Evolutionary conservation across 2,888 invertebrate species (phyloP).

Genomic region (Lasioglossum oenotherae): DNA sequence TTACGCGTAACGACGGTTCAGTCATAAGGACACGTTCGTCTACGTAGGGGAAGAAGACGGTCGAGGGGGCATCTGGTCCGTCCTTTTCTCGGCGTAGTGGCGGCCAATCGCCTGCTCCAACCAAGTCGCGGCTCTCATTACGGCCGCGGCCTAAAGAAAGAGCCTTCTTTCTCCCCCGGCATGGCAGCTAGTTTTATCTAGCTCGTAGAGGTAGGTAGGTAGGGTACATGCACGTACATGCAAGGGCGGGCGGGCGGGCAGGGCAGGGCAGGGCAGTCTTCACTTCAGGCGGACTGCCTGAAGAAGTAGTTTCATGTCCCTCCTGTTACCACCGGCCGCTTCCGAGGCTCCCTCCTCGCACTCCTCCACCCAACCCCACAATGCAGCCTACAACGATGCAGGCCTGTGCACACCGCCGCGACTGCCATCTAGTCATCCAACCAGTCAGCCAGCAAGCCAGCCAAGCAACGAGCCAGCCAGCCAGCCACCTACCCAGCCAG

Average conservation of each 20-base stretch:
- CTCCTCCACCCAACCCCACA: conserved; percentile 50
- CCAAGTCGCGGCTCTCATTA: conserved; percentile 68
- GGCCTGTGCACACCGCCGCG: conserved; percentile 64
- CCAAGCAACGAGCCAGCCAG: conserved; percentile 60
- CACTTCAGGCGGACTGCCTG: conserved; percentile 70
- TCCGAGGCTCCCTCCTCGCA: conserved; percentile 8
- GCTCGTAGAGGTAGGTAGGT: conserved; percentile 50
- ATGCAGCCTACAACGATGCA: conserved; percentile 68
- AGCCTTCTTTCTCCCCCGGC: conserved; percentile 53
- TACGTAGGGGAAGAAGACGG: conserved; percentile 39
- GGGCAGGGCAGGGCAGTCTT: conserved; percentile 52
- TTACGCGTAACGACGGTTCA: conserved; percentile 61
- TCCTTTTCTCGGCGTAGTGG: conserved; percentile 45
- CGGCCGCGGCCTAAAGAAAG: conserved; percentile 67
- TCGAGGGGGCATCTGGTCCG: conserved; percentile 39
- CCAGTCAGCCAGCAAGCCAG: conserved; percentile 65
- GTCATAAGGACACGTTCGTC: conserved; percentile 60
- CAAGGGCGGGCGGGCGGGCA: background rate
- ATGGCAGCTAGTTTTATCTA: conserved; percentile 67
- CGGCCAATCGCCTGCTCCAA: conserved; percentile 61
- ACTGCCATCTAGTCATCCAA: conserved; percentile 73
- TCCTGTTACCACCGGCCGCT: conserved; percentile 17
- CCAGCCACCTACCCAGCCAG: conserved; percentile 70
- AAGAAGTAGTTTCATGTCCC: conserved; percentile 66
- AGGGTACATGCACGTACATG: conserved; percentile 51